Conservation (phyloP, 2,113 vertebrate species). For the Lota lota region DNA sequence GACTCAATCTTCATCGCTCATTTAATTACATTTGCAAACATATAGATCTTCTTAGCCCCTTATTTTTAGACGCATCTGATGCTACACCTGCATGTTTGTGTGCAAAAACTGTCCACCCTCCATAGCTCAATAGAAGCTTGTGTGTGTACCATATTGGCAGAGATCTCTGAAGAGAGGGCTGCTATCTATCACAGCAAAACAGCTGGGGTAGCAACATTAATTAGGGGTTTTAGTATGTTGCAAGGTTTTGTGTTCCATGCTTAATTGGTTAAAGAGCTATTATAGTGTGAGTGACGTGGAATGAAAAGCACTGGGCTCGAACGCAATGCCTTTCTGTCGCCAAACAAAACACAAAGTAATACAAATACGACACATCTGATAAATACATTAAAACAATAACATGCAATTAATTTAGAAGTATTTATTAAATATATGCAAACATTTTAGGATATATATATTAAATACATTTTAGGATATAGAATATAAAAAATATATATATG, state of each 20-base stretch:
- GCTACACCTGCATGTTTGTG: background rate
- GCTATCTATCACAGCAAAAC: slow-evolving; percentile 36
- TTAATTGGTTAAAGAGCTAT: slow-evolving; percentile 34
- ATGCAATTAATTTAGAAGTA: no score
- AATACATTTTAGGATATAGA: no score
- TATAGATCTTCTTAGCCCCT: background rate
- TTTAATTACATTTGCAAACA: background rate
- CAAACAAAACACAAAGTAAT: no score
- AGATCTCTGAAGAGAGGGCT: slow-evolving; percentile 1
- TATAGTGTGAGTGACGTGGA: slow-evolving; percentile 31
- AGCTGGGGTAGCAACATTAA: slow-evolving; percentile 38
- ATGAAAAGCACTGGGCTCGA: background rate
- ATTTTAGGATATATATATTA: no score
- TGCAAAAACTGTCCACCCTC: no score
- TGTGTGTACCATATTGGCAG: no score
- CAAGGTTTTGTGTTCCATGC: slow-evolving; percentile 23
- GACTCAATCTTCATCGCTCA: background rate
- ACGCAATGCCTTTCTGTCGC: no score
- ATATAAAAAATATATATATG: no score
- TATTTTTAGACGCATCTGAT: background rate
- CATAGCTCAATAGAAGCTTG: no score
- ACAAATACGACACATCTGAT: no score
- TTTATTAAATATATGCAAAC: no score
- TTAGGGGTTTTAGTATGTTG: slow-evolving; percentile 26
- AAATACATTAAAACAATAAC: no score